Conservation (phyloP, 2,113 vertebrate genomes). For the Plecotus auritus region DNA sequence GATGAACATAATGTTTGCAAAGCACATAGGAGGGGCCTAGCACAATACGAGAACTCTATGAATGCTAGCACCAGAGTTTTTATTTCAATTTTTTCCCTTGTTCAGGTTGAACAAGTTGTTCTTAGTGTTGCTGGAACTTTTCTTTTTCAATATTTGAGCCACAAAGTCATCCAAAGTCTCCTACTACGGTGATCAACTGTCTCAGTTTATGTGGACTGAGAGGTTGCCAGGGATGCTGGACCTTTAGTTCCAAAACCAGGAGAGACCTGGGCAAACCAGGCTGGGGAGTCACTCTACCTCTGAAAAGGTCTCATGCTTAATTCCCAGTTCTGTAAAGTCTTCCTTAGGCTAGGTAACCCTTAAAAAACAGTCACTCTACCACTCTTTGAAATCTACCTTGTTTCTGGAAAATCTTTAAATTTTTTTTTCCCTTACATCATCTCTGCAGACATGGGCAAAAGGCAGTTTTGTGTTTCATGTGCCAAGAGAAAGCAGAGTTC, state of each 20-base stretch:
- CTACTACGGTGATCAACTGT: not conserved
- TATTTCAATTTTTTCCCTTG: not conserved
- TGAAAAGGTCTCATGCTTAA: not conserved
- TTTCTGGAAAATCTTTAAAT: slow-evolving; percentile 48
- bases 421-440: not conserved
- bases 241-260: not conserved
- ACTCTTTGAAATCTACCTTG: not conserved
- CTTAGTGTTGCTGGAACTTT: not conserved
- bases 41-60: not conserved
- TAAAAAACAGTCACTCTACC: not conserved
- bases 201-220: not conserved
- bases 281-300: not conserved
- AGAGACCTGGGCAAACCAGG: not conserved
- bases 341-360: not conserved
- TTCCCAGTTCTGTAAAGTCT: not conserved
- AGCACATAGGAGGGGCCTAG: not conserved
- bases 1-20: not conserved
- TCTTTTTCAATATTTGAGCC: not conserved
- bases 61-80: not conserved
- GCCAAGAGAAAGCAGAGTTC: slow-evolving; percentile 30
- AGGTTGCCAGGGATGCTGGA: not conserved
- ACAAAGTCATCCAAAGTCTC: not conserved
- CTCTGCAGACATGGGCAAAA: slow-evolving; percentile 24
- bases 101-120: not conserved
- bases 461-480: not conserved